phyloP scores from a whole-genome alignment of 2,888 invertebrate species.

The Antitype chi region DNA sequence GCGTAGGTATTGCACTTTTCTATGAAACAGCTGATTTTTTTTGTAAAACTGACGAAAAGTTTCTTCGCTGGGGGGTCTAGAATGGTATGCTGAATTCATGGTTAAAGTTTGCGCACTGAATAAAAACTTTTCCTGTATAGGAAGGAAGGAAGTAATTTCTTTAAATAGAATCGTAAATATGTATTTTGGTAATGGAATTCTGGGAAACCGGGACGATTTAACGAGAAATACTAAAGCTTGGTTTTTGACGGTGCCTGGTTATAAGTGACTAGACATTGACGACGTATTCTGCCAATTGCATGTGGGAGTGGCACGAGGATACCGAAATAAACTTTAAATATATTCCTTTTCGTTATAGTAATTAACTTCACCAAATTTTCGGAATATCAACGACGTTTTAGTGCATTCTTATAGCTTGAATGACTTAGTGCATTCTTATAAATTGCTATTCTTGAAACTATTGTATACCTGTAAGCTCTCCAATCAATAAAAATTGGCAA shows the following conservation, averaged over 20 bases:
- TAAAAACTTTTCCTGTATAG: too few species aligned
- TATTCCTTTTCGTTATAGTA: constrained; percentile 28
- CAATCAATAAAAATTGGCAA: constrained; percentile 7
- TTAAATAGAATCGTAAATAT: constrained; percentile 1
- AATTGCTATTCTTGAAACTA: background rate
- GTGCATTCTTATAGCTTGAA: background rate
- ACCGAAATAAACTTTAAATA: constrained; percentile 52
- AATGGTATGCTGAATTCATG: too few species aligned
- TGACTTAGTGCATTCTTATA: background rate
- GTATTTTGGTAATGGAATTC: constrained; percentile 17
- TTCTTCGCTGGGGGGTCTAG: too few species aligned
- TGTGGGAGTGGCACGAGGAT: constrained; percentile 54
- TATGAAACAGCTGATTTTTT: too few species aligned
- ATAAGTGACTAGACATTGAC: constrained; percentile 35
- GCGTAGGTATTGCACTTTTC: too few species aligned
- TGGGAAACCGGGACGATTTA: background rate
- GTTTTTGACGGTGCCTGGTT: constrained; percentile 24
- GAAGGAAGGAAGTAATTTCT: constrained; percentile 36
- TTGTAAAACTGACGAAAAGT: too few species aligned
- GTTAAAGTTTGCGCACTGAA: too few species aligned
- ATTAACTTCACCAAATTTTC: constrained; percentile 28
- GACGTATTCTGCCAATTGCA: constrained; percentile 56
- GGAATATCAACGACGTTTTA: background rate
- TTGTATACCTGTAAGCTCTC: constrained; percentile 4
- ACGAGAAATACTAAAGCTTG: constrained; percentile 15